phyloP scores from a whole-genome alignment of 2,888 invertebrate species.

The Auanema sp. region DNA sequence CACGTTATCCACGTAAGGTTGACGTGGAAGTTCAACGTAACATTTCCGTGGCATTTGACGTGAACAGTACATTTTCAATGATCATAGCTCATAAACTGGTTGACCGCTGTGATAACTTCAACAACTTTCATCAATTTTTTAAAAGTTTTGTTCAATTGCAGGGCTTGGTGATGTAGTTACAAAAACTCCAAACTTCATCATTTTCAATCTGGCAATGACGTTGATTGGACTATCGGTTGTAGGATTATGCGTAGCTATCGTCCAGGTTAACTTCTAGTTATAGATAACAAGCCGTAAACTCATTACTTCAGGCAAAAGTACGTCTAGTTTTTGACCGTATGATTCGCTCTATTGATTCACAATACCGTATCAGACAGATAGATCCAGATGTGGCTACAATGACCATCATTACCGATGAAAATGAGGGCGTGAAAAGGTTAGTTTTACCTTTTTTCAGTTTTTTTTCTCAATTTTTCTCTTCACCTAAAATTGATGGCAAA shows the following conservation, averaged over 20 bases:
- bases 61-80: background rate
- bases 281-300: background rate
- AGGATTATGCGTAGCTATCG: constrained; percentile 47
- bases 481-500: background rate
- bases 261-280: constrained; percentile 27
- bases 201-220: constrained; percentile 49
- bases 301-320: constrained; percentile 39
- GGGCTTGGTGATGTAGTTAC: constrained; percentile 53
- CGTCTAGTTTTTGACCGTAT: constrained; percentile 48
- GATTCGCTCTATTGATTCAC: constrained; percentile 47
- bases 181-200: constrained; percentile 51
- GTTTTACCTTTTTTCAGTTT: background rate
- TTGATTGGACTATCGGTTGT: constrained; percentile 47
- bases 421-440: constrained; percentile 46
- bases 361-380: constrained; percentile 46
- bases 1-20: background rate
- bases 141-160: background rate
- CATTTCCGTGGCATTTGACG: background rate
- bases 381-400: constrained; percentile 51
- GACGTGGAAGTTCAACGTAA: background rate
- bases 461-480: background rate
- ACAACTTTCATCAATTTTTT: background rate
- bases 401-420: constrained; percentile 48
- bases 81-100: too few species aligned
- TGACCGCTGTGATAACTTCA: background rate